phyloP scores from a whole-genome alignment of 2,888 invertebrate genomes.

The Chromoteleia sp. region DNA sequence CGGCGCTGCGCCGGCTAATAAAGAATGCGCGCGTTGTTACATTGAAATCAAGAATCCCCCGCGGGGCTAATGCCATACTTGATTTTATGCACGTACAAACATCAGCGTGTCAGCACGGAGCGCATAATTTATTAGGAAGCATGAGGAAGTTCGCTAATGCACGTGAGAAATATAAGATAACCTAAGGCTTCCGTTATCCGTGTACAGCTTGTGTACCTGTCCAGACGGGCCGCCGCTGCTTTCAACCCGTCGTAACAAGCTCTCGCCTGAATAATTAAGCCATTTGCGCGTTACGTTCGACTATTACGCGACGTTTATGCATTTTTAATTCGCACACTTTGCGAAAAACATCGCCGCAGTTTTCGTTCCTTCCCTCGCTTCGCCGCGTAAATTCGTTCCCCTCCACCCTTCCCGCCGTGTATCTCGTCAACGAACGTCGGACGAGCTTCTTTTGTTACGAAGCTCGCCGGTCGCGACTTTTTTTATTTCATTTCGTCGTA shows the following conservation, averaged over 20 bases:
- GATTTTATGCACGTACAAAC: constrained; percentile 51
- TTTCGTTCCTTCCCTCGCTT: too few relatives aligned
- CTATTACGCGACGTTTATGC: constrained; percentile 30
- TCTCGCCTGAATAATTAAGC: constrained; percentile 40
- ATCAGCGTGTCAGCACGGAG: constrained; percentile 55
- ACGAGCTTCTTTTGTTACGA: constrained; percentile 30
- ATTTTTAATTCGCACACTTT: constrained; percentile 29
- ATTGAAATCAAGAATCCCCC: constrained; percentile 44
- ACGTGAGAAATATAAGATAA: constrained; percentile 69
- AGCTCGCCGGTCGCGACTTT: constrained; percentile 19
- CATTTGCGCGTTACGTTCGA: constrained; percentile 25
- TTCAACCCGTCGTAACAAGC: constrained; percentile 29
- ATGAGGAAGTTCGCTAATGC: constrained; percentile 65
- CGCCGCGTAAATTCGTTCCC: too few relatives aligned
- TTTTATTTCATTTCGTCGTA: constrained; percentile 25
- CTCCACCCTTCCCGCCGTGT: background rate
- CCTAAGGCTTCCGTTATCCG: constrained; percentile 55
- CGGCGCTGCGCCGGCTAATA: background rate
- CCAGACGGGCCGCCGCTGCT: constrained; percentile 19
- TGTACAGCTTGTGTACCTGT: constrained; percentile 42
- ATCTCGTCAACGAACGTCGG: constrained; percentile 24
- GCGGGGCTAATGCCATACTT: constrained; percentile 41
- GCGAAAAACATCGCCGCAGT: background rate
- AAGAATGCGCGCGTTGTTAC: constrained; percentile 15
- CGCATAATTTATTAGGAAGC: constrained; percentile 65